Base-by-base conservation (phyloP, 2,888 invertebrate genomes). In the Byasa hedistus region DNA sequence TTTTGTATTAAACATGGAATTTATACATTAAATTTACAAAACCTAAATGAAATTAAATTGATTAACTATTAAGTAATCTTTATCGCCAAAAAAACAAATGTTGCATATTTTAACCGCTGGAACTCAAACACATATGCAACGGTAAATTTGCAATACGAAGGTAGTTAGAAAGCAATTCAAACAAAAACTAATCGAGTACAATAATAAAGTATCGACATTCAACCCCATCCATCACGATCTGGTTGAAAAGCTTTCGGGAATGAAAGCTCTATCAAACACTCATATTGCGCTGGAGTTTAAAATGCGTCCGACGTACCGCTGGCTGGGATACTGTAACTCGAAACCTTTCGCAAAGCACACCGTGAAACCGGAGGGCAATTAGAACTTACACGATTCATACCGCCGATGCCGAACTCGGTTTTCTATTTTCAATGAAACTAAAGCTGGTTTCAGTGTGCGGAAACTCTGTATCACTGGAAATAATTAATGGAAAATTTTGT, bases 341-440 rank as follows among this genome's bases (percentile, higher is more conserved):
- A 64, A 36, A 19, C 57, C 23, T 21, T 39, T 64, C 57, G 39
- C 36, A 54, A 64, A 52, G 57, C 52, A 36, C n/a, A 23, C 27
- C 52, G 23, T 58, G 64, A 39, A 58, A 52, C 57, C n/a, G 52
- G 57, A 39, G 17, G 23, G 10, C 64, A 64, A 64, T 58, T 64
- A 58, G 57, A 64, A 64, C 23, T 64, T 52, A 58, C 51, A 54
- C 36, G 32, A 22, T 57, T 22, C 55, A 22, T 22, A 36, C 32
- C 10, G 51, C 44, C 44, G 17, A n/a, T n/a, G n/a, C n/a, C n/a
- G 52, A 52, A 17, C 21, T n/a, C 32, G 39, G 55, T 61, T 19
- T 62, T 22, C 32, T 17, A 36, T 36, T 61, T 61, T 19, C 19
- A 44, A 44, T 32, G 32, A 44, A 44, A 19, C 17, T 19, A 44